Evolutionary conservation across 1,140 invertebrate species (phyloP).

Genomic region (Hydropsyche tenuis): DNA sequence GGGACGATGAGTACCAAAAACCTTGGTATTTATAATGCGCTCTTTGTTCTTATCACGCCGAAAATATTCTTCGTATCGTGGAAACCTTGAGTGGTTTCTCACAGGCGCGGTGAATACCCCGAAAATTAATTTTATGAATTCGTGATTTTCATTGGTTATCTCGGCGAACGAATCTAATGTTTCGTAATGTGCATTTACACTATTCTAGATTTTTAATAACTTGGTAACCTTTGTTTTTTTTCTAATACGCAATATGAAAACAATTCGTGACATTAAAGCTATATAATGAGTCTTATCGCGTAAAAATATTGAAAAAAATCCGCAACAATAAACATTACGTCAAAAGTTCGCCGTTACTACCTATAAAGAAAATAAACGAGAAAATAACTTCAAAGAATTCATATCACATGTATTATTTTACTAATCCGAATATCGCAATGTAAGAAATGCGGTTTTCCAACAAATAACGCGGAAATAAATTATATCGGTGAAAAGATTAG

Average conservation of each 20-base stretch:
- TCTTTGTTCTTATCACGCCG: slow-evolving; percentile 6
- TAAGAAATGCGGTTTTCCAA: slow-evolving; percentile 7
- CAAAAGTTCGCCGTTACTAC: too few relatives aligned
- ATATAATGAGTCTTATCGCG: too few relatives aligned
- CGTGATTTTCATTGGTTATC: slow-evolving; percentile 13
- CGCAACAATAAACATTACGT: too few relatives aligned
- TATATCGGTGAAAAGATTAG: too few relatives aligned
- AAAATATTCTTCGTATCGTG: not conserved
- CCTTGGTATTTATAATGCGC: slow-evolving; percentile 14
- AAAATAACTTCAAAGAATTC: slow-evolving; percentile 2
- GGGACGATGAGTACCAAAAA: not conserved
- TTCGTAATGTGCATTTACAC: slow-evolving; percentile 7
- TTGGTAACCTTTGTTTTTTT: not conserved
- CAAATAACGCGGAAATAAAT: not conserved
- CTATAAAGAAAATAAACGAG: not conserved
- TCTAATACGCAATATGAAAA: not conserved
- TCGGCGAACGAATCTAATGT: not conserved
- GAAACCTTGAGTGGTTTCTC: slow-evolving; percentile 11
- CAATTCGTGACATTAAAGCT: slow-evolving; percentile 6
- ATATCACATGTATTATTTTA: slow-evolving; percentile 6
- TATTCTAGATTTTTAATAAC: not conserved
- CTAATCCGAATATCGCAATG: not conserved
- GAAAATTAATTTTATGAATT: slow-evolving; percentile 9
- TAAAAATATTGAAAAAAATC: too few relatives aligned
- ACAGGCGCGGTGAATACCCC: not conserved